Conservation (phyloP, 2,888 invertebrate species). For the Tetheella fluctuosa region DNA sequence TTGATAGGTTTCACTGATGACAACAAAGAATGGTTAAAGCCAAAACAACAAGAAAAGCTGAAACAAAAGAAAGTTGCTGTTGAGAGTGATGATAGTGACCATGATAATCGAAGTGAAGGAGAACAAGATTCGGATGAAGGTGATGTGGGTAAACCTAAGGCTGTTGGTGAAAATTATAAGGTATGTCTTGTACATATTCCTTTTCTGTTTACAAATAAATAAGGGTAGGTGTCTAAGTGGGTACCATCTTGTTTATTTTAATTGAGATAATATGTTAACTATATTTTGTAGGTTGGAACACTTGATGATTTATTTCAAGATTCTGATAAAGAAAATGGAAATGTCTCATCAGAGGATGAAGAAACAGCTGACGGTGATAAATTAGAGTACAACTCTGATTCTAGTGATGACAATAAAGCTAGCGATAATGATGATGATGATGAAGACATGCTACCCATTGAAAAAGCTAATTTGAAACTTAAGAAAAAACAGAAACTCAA, state of each 20-base stretch:
- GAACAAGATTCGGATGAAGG: constrained; percentile 54
- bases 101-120: constrained; percentile 49
- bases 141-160: constrained; percentile 41
- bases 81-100: constrained; percentile 54
- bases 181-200: constrained; percentile 35
- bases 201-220: not conserved
- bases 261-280: not conserved
- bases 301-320: constrained; percentile 82
- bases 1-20: constrained; percentile 87
- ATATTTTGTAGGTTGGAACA: constrained; percentile 70
- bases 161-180: constrained; percentile 69
- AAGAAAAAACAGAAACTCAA: constrained; percentile 89
- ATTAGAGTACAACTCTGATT: constrained; percentile 66
- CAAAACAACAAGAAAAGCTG: constrained; percentile 76
- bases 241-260: too few species aligned
- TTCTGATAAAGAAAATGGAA: constrained; percentile 69
- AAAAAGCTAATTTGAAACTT: constrained; percentile 91
- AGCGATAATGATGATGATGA: constrained; percentile 75
- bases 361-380: constrained; percentile 50
- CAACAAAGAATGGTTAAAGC: constrained; percentile 88
- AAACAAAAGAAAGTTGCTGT: constrained; percentile 47
- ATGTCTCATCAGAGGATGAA: constrained; percentile 63
- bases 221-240: too few species aligned
- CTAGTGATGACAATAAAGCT: constrained; percentile 56
- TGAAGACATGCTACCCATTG: constrained; percentile 92